A percentile compares a stretch with the other conserved stretches of the same genome.
These are phyloP conservation scores for Scaptomyza parva DNA, from an alignment of 2,888 invertebrate genomes.

Conservation along the genomic window DNA sequence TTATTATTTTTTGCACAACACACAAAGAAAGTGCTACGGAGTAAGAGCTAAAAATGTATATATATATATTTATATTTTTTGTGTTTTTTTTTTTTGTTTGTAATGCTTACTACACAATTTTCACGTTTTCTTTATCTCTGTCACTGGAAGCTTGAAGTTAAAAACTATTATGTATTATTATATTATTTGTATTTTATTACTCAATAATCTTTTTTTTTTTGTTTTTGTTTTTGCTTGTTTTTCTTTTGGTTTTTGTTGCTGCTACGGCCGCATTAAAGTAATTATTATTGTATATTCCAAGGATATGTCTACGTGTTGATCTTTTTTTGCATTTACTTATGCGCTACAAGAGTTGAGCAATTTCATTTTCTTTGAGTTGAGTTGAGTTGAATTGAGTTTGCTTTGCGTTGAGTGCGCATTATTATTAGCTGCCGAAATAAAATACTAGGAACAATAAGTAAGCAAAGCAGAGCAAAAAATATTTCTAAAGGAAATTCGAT, in stretches of 20 bases:
- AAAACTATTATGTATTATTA: constrained; percentile 70
- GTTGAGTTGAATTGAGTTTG: constrained; percentile 72
- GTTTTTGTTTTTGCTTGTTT: constrained; percentile 27
- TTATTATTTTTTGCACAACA: constrained; percentile 67
- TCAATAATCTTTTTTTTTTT: constrained; percentile 30
- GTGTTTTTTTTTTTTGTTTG: constrained; percentile 46
- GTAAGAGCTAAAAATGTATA: constrained; percentile 72
- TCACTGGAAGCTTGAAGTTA: constrained; percentile 80
- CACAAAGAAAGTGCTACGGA: constrained; percentile 78
- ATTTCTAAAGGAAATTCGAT: constrained; percentile 60
- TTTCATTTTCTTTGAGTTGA: constrained; percentile 66
- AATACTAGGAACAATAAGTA: constrained; percentile 67
- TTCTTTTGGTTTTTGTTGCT: constrained; percentile 45
- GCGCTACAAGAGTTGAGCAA: constrained; percentile 73
- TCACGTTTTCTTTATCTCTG: constrained; percentile 57
- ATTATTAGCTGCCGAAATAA: constrained; percentile 70
- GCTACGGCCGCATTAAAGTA: constrained; percentile 79
- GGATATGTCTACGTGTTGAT: constrained; percentile 84
- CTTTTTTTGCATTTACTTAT: constrained; percentile 72
- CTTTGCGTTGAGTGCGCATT: constrained; percentile 58
- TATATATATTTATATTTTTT: no score
- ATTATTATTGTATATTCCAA: constrained; percentile 80
- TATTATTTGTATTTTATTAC: constrained; percentile 39
- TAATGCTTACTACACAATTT: constrained; percentile 73
- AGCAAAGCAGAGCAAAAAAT: constrained; percentile 54